These are phyloP conservation scores for Eidolon helvum DNA, from an alignment of 2,113 vertebrate species.

Conservation along the genomic window DNA sequence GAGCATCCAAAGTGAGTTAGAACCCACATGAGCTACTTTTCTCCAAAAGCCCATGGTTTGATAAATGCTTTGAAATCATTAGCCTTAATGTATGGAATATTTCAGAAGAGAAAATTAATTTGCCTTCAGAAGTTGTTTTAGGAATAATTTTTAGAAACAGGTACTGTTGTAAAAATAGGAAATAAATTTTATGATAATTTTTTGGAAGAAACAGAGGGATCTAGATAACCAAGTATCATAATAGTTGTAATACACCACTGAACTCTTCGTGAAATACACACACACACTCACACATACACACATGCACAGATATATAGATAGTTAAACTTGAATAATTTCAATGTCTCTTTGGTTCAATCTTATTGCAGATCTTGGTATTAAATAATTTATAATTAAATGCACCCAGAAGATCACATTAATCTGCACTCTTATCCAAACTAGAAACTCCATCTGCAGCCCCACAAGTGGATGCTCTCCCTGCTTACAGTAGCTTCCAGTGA, in stretches of 20 bases:
- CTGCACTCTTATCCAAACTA: not conserved
- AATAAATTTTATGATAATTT: not conserved
- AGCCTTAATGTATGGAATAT: conserved; percentile 16
- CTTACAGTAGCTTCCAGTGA: not conserved
- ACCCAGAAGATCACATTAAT: not conserved
- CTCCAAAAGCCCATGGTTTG: not conserved
- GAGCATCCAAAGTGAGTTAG: not conserved
- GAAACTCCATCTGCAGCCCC: not conserved
- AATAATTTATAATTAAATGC: not conserved
- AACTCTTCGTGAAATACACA: not conserved
- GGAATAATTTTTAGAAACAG: not conserved
- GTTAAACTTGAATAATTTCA: not conserved
- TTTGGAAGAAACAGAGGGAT: not conserved
- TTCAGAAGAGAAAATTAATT: not conserved
- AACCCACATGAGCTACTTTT: not conserved
- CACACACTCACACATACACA: not conserved
- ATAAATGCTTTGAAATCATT: conserved; percentile 20
- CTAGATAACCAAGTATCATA: not conserved
- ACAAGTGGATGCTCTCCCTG: not conserved
- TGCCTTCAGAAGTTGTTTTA: not conserved
- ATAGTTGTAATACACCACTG: not conserved
- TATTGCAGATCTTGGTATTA: not conserved
- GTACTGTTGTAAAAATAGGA: not conserved
- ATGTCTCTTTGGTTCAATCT: not conserved
- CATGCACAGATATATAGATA: not conserved